Base-by-base conservation (phyloP, 1,140 invertebrate genomes). In the Halyomorpha halys region DNA sequence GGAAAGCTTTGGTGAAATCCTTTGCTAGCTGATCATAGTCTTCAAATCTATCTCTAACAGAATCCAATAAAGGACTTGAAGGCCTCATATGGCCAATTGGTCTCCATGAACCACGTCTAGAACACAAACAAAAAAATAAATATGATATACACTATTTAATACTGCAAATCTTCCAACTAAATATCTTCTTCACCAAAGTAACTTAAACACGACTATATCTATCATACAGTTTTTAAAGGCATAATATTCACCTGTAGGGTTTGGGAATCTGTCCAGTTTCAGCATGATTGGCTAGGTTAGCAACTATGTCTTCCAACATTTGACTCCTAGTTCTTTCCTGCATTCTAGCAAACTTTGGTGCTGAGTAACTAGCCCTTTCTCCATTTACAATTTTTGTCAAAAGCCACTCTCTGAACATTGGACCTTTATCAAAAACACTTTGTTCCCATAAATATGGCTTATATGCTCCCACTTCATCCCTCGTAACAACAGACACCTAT, bases 361-460 rank as follows among this genome's bases (percentile, higher is more conserved):
- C 93, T 14, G 93, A 97, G 72, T 97, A 97, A 65, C 91, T 94
- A 0, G 95, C 94, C 65, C 94, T 80, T 74, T 98, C 96, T 0
- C 94, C 96, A 71, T 98, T 98, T 0, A 98, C 94, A 56, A 98
- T 91, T 77, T 98, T 98, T 3, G 95, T 97, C 6, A 98, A 79
- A 19, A 98, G 79, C 89, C 96, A 98, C 75, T 98, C 94, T 30
- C 91, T 84, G 73, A 85, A 89, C 79, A 89, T 86, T 53, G 89
- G 83, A 34, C 93, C 93, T 81, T 93, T 95, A 73, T 93, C 67
- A 45, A 67, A 67, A 16, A 67, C 61, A 54, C 64, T 68, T 56
- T 68, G 67, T 47, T 68, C 67, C 67, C 64, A 68, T 16, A 68
- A 34, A 45, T 68, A 65, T 13, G 64, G 67, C 21, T 68, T 65